phyloP scores from a whole-genome alignment of 2,888 invertebrate genomes.

The Cordylochernes scorpioides region DNA sequence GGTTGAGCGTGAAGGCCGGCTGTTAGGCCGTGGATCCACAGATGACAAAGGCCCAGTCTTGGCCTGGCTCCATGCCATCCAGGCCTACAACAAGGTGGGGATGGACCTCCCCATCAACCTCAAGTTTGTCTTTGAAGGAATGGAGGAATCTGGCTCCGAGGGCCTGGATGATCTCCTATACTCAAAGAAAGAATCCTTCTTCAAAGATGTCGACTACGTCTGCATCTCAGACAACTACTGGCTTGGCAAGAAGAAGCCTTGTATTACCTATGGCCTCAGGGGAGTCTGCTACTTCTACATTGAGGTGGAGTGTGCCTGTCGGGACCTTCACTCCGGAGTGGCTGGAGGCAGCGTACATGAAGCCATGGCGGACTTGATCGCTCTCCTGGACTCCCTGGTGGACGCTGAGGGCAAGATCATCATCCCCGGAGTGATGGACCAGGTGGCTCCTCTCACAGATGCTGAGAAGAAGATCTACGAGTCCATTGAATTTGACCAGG shows the following conservation, averaged over 20 bases:
- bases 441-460: constrained; percentile 43
- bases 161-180: constrained; percentile 66
- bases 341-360: constrained; percentile 81
- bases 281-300: constrained; percentile 73
- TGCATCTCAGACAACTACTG: constrained; percentile 98
- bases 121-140: constrained; percentile 84
- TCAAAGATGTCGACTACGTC: constrained; percentile 58
- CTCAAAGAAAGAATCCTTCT: constrained; percentile 42
- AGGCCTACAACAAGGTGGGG: constrained; percentile 48
- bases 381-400: constrained; percentile 51
- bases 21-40: constrained; percentile 68
- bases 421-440: constrained; percentile 50
- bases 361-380: constrained; percentile 70
- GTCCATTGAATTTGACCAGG: constrained; percentile 62
- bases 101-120: constrained; percentile 35
- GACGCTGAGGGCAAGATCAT: constrained; percentile 63
- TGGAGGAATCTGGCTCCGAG: constrained; percentile 92
- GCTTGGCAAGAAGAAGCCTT: constrained; percentile 87
- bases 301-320: constrained; percentile 58
- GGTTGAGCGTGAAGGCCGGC: constrained; percentile 56
- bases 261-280: constrained; percentile 74
- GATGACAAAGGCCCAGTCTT: constrained; percentile 82
- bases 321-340: constrained; percentile 84
- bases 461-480: constrained; percentile 45
- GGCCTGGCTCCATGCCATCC: constrained; percentile 79